phyloP scores from a whole-genome alignment of 2,797 vertebrate genomes.

The Enoplosus armatus region DNA sequence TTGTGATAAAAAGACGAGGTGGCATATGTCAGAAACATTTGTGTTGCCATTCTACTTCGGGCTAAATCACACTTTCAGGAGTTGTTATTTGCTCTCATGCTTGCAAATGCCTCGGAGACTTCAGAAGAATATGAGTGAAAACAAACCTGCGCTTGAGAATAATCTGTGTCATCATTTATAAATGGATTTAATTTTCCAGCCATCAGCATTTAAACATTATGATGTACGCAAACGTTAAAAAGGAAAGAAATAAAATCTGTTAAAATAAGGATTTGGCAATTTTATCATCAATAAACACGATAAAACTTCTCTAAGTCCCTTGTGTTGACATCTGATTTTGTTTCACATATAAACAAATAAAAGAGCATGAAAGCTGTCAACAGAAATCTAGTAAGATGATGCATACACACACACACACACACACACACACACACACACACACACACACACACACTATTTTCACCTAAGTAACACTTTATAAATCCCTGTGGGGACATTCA shows the following conservation, averaged over 20 bases:
- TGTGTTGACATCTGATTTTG: constrained; percentile 19
- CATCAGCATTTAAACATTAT: background rate
- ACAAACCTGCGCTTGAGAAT: background rate
- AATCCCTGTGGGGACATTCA: constrained; percentile 18
- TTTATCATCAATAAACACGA: background rate
- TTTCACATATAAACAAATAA: constrained; percentile 15
- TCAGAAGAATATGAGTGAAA: constrained; percentile 18
- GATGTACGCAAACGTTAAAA: background rate
- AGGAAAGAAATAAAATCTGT: background rate
- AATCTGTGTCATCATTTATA: background rate
- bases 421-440: too few species aligned
- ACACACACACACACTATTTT: constrained; percentile 30
- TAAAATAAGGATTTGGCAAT: background rate
- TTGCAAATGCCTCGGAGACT: constrained; percentile 21
- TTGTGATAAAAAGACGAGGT: constrained; percentile 45
- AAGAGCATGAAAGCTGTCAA: constrained; percentile 26
- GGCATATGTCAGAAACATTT: constrained; percentile 51
- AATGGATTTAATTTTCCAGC: background rate
- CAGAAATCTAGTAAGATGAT: constrained; percentile 8
- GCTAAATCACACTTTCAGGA: constrained; percentile 49
- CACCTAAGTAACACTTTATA: constrained; percentile 29
- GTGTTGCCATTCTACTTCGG: constrained; percentile 30
- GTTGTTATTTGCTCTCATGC: constrained; percentile 30
- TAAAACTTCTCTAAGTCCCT: background rate
- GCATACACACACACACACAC: too few species aligned